A percentile compares a stretch with the other conserved stretches of the same genome.
These are phyloP conservation scores for Zaprionus nigranus DNA, from an alignment of 1,140 invertebrate species.

Conservation along the genomic window DNA sequence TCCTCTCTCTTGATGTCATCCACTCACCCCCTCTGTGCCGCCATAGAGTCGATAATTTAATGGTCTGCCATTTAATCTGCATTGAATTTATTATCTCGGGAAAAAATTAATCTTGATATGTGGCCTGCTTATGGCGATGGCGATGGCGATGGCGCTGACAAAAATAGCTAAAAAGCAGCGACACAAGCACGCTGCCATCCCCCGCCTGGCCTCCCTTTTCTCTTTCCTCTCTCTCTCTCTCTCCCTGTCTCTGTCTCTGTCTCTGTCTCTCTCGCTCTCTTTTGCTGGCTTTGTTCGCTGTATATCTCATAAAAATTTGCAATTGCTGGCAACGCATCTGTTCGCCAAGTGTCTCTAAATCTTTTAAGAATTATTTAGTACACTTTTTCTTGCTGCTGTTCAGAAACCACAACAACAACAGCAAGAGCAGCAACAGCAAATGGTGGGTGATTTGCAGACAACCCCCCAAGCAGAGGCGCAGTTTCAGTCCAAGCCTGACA, in stretches of 20 bases:
- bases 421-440: conserved; percentile 33
- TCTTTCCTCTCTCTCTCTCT: not conserved
- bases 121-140: conserved; percentile 72
- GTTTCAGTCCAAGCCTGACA: conserved; percentile 57
- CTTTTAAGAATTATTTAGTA: conserved; percentile 83
- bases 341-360: conserved; percentile 74
- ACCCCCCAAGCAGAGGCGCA: conserved; percentile 33
- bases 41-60: conserved; percentile 71
- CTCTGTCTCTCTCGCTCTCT: not conserved
- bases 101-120: conserved; percentile 82
- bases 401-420: conserved; percentile 39
- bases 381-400: conserved; percentile 51
- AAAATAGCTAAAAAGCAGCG: conserved; percentile 78
- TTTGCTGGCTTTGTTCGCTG: conserved; percentile 14
- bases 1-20: not conserved
- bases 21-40: not conserved
- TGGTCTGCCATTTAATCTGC: conserved; percentile 81
- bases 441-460: conserved; percentile 61
- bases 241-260: not conserved
- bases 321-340: conserved; percentile 64
- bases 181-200: conserved; percentile 62
- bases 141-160: conserved; percentile 28
- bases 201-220: not conserved
- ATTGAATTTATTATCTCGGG: conserved; percentile 82
- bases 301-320: conserved; percentile 79